Evolutionary conservation across 2,113 vertebrate species (phyloP).

Genomic region (Cyanoderma ruficeps): DNA sequence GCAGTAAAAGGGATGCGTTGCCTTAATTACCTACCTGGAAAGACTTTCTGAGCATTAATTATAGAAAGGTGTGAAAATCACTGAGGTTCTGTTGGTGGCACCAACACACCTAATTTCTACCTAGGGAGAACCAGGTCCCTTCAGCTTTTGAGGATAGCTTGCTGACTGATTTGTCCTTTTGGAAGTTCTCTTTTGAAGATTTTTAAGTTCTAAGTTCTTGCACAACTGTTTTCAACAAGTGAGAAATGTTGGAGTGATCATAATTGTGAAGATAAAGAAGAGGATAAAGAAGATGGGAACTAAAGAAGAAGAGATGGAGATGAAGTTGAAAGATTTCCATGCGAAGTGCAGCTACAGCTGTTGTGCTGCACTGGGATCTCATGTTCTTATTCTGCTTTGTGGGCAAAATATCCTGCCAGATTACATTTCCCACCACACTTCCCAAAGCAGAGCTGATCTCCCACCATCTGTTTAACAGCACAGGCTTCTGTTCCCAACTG

Average conservation of each 20-base stretch:
- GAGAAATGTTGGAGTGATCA: not conserved
- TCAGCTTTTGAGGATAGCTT: not conserved
- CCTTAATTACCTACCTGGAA: not conserved
- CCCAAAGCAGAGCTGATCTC: not conserved
- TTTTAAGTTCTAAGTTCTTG: not conserved
- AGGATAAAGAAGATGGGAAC: not conserved
- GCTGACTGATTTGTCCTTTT: not conserved
- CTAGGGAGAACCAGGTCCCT: not conserved
- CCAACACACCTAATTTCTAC: not conserved
- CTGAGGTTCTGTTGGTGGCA: not conserved
- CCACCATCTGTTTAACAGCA: not conserved
- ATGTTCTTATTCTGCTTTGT: not conserved
- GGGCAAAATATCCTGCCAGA: not conserved
- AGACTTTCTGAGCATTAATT: not conserved
- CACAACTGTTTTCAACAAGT: not conserved
- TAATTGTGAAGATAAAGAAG: not conserved
- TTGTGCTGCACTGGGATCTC: not conserved
- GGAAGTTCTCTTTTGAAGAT: not conserved
- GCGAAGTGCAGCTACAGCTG: not conserved
- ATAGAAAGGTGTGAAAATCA: not conserved
- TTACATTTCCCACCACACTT: not conserved
- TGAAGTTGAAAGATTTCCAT: not conserved
- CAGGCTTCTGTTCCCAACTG: not conserved
- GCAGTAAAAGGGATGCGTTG: not conserved
- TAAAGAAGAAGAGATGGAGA: not conserved